Base-by-base conservation (phyloP, 2,888 invertebrate species). In the Acrocyrtus sp. region DNA sequence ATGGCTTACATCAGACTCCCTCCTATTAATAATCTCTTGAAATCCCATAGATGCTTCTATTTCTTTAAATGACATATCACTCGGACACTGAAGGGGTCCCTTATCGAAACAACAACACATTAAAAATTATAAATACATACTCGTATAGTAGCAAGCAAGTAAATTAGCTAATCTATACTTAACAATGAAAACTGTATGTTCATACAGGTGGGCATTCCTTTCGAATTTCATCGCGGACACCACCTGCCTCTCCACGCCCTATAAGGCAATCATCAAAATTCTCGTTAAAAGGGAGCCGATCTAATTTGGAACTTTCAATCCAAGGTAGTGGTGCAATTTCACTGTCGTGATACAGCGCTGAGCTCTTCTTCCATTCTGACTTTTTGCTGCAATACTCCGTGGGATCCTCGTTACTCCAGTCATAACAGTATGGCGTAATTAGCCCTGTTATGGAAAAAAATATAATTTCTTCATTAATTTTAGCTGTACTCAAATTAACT, bases 141-240 rank as follows among this genome's bases (percentile, higher is more conserved):
- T n/a, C n/a, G n/a, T n/a, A n/a, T n/a, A n/a, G n/a, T n/a, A n/a
- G n/a, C n/a, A n/a, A n/a, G n/a, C n/a, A n/a, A n/a, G n/a, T n/a
- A n/a, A n/a, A n/a, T n/a, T n/a, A n/a, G n/a, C n/a, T n/a, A n/a
- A n/a, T n/a, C n/a, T n/a, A n/a, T n/a, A n/a, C n/a, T n/a, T n/a
- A n/a, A n/a, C n/a, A n/a, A n/a, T n/a, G 34, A 5, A 24, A 50
- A 21, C 8, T 50, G 21, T 50, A 22, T 19, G 6, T 3, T 53
- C 27, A n/a, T 63, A 65, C 65, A 12, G 66, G 66, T 5, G 27
- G 21, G 39, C 66, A 67, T 53, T 67, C 66, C 48, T 48, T 21
- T n/a, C 15, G 5, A 48, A 21, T n/a, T 57, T 41, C 24, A 22
- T 43, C 34, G 17, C 39, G 24, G 8, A 34, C 22, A 8, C 1